Base-by-base conservation (phyloP, 1,140 invertebrate genomes). In the Megalopta genalis region DNA sequence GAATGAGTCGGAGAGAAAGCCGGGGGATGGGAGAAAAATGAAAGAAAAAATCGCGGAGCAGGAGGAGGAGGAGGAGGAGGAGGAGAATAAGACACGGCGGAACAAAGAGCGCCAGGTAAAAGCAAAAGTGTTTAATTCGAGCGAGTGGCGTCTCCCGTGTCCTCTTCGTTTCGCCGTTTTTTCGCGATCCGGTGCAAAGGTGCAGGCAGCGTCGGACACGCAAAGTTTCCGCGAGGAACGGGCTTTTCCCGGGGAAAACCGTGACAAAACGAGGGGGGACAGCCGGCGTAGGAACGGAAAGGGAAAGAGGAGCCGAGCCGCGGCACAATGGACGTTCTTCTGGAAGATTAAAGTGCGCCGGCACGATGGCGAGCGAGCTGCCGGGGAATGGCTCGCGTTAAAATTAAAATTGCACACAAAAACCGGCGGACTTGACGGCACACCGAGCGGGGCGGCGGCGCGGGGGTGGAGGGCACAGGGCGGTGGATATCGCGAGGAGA, bases 291-390 rank as follows among this genome's bases (percentile, higher is more conserved):
- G 32, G 32, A 32, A 32, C 32, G 32, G 32, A 32, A 32, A 32
- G 32, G 32, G 32, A 32, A 23, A 49, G 54, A 18, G 9, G 66
- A 52, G 59, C 9, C 37, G 57, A 37, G 25, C 32, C 32, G 32
- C 32, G 57, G 64, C 64, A 79, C 86, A 87, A 87, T 87, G 83
- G 80, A 84, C 86, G 83, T 84, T 85, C 86, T 87, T 85, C 85
- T 84, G 86, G 86, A 86, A 88, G 85, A 88, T 88, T 88, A 88
- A 87, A 87, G 86, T 86, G 86, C 85, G 80, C 75, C 63, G 65
- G 67, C 42, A 71, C 75, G 75, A 59, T 54, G 79, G 65, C 67
- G 80, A 71, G 64, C 65, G 23, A n/a, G 69, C 71, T 72, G 63
- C 71, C 73, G 84, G 77, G 54, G 85, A 86, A 78, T 83, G 85